A percentile compares a stretch with the other conserved stretches of the same genome.
Conservation (phyloP, 2,888 invertebrate genomes). For the Clitarchus hookeri region DNA sequence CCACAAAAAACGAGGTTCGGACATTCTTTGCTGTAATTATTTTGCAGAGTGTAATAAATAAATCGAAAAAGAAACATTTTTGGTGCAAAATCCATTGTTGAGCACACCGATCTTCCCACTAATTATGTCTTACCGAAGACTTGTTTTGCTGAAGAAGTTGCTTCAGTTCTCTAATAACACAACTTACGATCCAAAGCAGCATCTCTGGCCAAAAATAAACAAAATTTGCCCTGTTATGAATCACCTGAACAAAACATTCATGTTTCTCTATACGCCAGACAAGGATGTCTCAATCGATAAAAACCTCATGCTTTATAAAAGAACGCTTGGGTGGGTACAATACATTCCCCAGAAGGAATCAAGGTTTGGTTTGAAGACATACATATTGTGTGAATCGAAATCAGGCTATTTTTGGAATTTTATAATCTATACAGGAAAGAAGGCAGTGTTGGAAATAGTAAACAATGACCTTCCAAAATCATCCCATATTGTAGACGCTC, state of each 20-base stretch:
- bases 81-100: background rate
- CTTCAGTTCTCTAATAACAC: background rate
- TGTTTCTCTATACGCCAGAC: background rate
- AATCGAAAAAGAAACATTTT: background rate
- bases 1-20: background rate
- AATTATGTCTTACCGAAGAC: slow-evolving; percentile 17
- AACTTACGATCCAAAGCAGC: background rate
- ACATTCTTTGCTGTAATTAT: background rate
- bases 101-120: background rate
- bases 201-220: background rate
- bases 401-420: background rate
- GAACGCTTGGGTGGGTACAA: too few relatives aligned
- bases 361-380: too few relatives aligned
- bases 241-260: background rate
- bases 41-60: background rate
- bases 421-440: background rate
- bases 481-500: too few relatives aligned
- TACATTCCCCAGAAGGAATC: too few relatives aligned
- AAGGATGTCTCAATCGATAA: too few relatives aligned
- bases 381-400: background rate
- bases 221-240: background rate
- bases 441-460: too few relatives aligned
- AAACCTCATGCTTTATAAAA: too few relatives aligned
- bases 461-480: too few relatives aligned
- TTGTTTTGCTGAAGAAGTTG: background rate